A percentile compares a stretch with the other conserved stretches of the same genome.
These are phyloP conservation scores for Lemur catta DNA, from an alignment of 2,797 vertebrate species.

Conservation along the genomic window DNA sequence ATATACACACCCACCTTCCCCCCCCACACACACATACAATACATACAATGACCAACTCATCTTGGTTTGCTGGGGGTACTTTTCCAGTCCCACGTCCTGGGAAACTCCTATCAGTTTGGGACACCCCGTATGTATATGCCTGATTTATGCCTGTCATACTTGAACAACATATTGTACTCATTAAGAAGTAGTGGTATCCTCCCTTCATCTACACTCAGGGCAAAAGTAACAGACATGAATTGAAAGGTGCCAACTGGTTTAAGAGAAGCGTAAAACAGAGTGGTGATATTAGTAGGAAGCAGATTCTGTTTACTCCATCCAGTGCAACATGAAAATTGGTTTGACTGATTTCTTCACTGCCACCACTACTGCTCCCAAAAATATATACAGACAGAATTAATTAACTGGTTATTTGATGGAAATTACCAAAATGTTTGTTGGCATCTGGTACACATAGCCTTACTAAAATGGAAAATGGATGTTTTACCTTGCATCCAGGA, in stretches of 20 bases:
- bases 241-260: conserved; percentile 29
- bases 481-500: conserved; percentile 12
- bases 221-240: not conserved
- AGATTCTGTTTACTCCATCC: not conserved
- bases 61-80: not conserved
- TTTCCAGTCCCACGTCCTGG: not conserved
- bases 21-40: not conserved
- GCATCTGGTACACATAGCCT: not conserved
- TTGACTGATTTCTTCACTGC: conserved; percentile 17
- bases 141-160: conserved; percentile 11
- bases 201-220: not conserved
- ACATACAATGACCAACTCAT: not conserved
- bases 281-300: not conserved
- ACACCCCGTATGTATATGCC: not conserved
- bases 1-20: not conserved
- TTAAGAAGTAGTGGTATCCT: not conserved
- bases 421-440: conserved; percentile 5
- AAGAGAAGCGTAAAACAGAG: conserved; percentile 10
- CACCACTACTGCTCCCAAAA: not conserved
- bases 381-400: conserved; percentile 44
- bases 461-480: conserved; percentile 50
- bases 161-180: not conserved
- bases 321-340: not conserved
- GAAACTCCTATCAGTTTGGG: not conserved
- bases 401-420: conserved; percentile 18